phyloP scores from a whole-genome alignment of 2,113 vertebrate species.

The Anarrhichthys ocellatus region DNA sequence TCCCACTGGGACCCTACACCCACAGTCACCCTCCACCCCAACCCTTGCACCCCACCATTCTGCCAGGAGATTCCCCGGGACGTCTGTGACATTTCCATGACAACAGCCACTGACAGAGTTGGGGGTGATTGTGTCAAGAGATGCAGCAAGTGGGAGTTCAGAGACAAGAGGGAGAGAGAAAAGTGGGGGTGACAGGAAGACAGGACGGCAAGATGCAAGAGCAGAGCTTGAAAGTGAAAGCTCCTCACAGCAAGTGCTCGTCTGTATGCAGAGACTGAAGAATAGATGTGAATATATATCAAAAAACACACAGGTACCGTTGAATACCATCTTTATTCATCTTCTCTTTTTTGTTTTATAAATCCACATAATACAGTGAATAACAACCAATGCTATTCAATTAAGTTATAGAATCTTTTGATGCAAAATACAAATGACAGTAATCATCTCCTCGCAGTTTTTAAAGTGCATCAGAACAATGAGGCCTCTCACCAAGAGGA shows the following conservation, averaged over 20 bases:
- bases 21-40: slow-evolving; percentile 68
- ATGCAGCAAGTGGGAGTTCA: slow-evolving; percentile 46
- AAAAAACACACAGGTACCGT: neutral
- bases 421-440: slow-evolving; percentile 66
- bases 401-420: slow-evolving; percentile 75
- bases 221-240: slow-evolving; percentile 36
- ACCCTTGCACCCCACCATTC: slow-evolving; percentile 72
- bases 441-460: slow-evolving; percentile 56
- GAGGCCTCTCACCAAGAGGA: slow-evolving; percentile 54
- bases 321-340: slow-evolving; percentile 72
- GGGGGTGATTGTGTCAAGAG: slow-evolving; percentile 73
- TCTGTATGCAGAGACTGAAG: neutral
- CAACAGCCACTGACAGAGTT: slow-evolving; percentile 72
- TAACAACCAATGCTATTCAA: slow-evolving; percentile 71
- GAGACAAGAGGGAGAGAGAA: slow-evolving; percentile 36
- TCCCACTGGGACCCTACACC: slow-evolving; percentile 81
- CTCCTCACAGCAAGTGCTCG: neutral
- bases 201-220: slow-evolving; percentile 43
- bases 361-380: slow-evolving; percentile 71
- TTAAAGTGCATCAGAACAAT: slow-evolving; percentile 83
- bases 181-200: slow-evolving; percentile 50
- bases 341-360: slow-evolving; percentile 67
- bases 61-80: slow-evolving; percentile 76
- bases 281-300: neutral
- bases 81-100: slow-evolving; percentile 79